A percentile compares a stretch with the other conserved stretches of the same genome.
These are phyloP conservation scores for Anguilla obscura DNA, from an alignment of 2,797 vertebrate species.

Conservation along the genomic window DNA sequence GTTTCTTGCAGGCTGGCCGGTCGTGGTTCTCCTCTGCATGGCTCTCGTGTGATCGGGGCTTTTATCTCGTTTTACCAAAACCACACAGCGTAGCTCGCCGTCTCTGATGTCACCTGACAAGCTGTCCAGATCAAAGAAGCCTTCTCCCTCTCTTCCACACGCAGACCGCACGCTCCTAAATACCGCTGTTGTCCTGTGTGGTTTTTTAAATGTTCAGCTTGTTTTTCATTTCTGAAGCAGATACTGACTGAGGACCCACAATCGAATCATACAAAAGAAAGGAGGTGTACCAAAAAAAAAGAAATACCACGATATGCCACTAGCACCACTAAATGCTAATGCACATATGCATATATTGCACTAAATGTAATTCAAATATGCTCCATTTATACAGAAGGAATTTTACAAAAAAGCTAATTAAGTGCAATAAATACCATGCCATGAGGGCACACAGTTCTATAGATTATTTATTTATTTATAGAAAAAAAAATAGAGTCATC, in stretches of 20 bases:
- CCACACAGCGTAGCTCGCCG: background rate
- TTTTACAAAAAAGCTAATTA: background rate
- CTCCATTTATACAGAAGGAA: background rate
- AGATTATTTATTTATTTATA: background rate
- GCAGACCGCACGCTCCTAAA: background rate
- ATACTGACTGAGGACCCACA: background rate
- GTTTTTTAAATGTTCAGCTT: background rate
- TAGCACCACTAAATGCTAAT: background rate
- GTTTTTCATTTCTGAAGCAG: background rate
- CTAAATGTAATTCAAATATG: background rate
- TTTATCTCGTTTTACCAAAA: background rate
- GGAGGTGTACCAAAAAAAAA: background rate
- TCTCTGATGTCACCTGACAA: constrained; percentile 11
- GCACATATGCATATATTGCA: background rate
- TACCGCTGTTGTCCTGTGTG: background rate
- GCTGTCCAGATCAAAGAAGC: constrained; percentile 14
- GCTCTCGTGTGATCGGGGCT: background rate
- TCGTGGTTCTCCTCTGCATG: background rate
- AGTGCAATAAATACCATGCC: background rate
- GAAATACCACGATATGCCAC: background rate
- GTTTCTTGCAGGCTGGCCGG: background rate
- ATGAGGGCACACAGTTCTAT: background rate
- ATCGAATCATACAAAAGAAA: background rate
- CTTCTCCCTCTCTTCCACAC: background rate
- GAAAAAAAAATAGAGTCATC: background rate